Evolutionary conservation across 1,140 invertebrate species (phyloP).

Genomic region (Neuroterus valhalla): DNA sequence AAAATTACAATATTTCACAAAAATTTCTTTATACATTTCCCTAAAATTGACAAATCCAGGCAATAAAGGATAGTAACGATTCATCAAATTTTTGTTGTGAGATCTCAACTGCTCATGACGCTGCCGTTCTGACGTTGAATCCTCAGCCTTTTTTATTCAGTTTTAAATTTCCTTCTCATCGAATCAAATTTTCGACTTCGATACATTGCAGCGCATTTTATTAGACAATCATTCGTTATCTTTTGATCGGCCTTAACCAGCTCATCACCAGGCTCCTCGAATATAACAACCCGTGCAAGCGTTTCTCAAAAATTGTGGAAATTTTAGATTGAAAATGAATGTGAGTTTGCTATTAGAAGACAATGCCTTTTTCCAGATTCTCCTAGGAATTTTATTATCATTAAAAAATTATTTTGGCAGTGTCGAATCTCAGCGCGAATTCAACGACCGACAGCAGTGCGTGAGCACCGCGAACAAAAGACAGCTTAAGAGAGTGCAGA

Average conservation of each 20-base stretch:
- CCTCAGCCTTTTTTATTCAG: not conserved
- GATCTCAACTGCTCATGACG: conserved; percentile 21
- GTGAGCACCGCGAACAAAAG: conserved; percentile 53
- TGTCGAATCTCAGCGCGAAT: conserved; percentile 14
- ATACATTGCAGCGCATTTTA: not conserved
- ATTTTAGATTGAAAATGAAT: not conserved
- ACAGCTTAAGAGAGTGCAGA: conserved; percentile 24
- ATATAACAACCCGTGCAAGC: not conserved
- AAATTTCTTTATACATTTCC: too few species aligned
- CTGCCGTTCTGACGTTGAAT: conserved; percentile 27
- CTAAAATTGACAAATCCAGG: too few species aligned
- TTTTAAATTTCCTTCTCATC: not conserved
- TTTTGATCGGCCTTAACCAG: not conserved
- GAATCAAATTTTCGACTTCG: not conserved
- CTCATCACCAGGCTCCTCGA: not conserved
- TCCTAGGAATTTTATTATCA: not conserved
- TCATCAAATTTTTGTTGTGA: conserved; percentile 11
- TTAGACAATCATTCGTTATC: not conserved
- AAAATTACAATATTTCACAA: too few species aligned
- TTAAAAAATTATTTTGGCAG: not conserved
- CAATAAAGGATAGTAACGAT: not conserved
- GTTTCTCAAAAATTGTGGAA: not conserved
- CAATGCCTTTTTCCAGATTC: not conserved
- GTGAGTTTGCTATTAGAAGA: not conserved
- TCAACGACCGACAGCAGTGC: conserved; percentile 43